Conservation (phyloP, 1,140 invertebrate species). For the Portunus trituberculatus region DNA sequence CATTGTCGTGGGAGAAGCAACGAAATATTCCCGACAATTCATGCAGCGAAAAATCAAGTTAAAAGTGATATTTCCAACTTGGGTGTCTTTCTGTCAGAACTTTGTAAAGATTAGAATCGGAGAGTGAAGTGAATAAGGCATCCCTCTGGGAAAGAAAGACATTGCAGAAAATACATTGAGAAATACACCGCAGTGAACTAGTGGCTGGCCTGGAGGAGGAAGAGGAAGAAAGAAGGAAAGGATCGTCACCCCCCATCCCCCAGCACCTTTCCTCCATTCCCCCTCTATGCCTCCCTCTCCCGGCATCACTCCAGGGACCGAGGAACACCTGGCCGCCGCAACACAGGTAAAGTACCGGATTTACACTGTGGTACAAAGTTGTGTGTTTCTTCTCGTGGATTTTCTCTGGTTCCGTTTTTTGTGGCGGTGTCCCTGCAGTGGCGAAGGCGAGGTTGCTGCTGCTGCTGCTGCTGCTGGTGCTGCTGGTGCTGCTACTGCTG, state of each 20-base stretch:
- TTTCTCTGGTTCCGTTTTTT: too few relatives aligned
- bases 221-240: not conserved
- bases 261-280: too few relatives aligned
- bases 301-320: not conserved
- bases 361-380: slow-evolving; percentile 11
- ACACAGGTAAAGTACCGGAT: not conserved
- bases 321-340: not conserved
- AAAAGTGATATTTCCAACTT: slow-evolving; percentile 11
- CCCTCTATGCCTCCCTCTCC: not conserved
- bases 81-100: not conserved
- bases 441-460: too few relatives aligned
- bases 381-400: not conserved
- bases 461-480: too few relatives aligned
- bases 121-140: not conserved
- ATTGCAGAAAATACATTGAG: not conserved
- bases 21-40: not conserved
- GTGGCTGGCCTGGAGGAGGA: not conserved
- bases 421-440: too few relatives aligned
- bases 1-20: not conserved
- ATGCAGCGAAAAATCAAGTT: not conserved
- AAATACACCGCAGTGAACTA: too few relatives aligned
- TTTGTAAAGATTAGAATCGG: not conserved
- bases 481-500: too few relatives aligned
- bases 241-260: not conserved
- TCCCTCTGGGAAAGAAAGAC: not conserved